Evolutionary conservation across 23 tunicate species (phyloP).

Genomic region (Ciona savignyi): DNA sequence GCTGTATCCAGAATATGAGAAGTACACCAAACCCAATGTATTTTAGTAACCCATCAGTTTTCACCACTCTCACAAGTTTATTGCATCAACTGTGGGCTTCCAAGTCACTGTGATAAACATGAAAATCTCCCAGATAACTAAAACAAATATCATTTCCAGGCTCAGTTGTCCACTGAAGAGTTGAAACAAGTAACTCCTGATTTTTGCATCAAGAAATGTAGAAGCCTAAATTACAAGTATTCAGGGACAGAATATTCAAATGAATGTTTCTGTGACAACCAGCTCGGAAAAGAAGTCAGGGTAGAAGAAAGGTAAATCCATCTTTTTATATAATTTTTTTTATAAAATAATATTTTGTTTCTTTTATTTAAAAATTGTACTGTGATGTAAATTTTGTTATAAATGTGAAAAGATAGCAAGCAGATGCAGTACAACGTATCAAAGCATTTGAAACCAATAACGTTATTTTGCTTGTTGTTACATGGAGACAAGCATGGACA

Average conservation of each 20-base stretch:
- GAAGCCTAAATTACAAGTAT: constrained; percentile 15
- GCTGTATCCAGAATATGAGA: no score
- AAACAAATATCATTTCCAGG: no score
- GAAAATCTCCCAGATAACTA: no score
- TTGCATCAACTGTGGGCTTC: no score
- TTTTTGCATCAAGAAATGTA: constrained; percentile 28
- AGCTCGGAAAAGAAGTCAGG: constrained; percentile 10
- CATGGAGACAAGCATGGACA: no score
- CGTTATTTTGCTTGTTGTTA: no score
- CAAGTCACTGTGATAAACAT: no score
- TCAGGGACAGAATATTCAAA: constrained; percentile 33
- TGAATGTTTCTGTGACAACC: constrained; percentile 29
- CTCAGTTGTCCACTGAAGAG: constrained; percentile 28
- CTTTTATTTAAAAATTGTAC: neutral
- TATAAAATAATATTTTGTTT: neutral
- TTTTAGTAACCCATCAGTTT: no score
- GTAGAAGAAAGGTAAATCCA: constrained; percentile 15
- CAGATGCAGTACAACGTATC: no score
- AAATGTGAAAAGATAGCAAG: neutral
- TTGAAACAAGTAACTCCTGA: constrained; percentile 23
- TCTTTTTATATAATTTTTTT: neutral
- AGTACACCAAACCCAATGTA: no score
- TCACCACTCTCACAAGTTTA: no score
- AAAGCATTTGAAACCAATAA: no score
- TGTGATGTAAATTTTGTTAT: neutral